Evolutionary conservation across 1,140 invertebrate genomes (phyloP).

Genomic region (Nomia melanderi): DNA sequence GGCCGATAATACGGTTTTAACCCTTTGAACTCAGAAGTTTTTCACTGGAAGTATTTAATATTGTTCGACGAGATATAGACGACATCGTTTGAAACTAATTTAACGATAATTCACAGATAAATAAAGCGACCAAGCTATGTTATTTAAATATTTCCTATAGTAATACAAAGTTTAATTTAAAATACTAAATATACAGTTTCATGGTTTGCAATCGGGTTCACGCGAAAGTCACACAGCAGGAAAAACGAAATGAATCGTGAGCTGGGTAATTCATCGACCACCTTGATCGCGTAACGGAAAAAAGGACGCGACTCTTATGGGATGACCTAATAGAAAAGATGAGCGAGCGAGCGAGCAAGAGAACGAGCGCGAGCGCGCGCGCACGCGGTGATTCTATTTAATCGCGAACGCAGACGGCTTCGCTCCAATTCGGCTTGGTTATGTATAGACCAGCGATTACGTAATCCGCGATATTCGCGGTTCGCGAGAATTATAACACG

Average conservation of each 20-base stretch:
- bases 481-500: conserved; percentile 5
- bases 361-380: background rate
- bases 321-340: conserved; percentile 21
- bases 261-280: background rate
- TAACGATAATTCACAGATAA: no score
- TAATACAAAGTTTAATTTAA: no score
- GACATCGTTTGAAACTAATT: no score
- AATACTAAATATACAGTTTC: no score
- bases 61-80: no score
- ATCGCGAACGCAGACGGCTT: conserved; percentile 29
- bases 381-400: conserved; percentile 25
- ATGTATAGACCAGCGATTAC: conserved; percentile 20
- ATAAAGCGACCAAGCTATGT: no score
- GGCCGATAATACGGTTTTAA: background rate
- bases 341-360: no score
- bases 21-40: no score
- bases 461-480: conserved; percentile 32
- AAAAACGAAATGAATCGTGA: background rate
- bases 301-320: background rate
- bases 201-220: background rate
- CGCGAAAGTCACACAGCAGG: background rate
- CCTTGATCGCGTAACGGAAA: background rate
- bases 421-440: conserved; percentile 31
- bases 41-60: no score
- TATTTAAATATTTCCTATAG: no score